Evolutionary conservation across 2,888 invertebrate species (phyloP).

Genomic region (Mesopsocus fuscifrons): DNA sequence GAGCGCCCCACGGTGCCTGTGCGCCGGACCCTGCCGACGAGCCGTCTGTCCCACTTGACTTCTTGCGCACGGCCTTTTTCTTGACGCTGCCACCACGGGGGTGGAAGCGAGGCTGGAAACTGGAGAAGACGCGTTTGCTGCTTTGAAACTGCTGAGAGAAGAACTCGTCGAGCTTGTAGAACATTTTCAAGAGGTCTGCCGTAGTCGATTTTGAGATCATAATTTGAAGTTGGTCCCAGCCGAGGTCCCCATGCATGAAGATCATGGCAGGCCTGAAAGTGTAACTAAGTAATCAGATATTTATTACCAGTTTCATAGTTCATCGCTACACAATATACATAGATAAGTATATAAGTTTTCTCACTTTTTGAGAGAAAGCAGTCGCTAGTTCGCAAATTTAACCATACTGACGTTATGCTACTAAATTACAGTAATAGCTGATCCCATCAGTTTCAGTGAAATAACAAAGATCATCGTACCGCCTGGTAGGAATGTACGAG

Average conservation of each 20-base stretch:
- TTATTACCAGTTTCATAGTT: no score
- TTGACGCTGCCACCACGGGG: constrained; percentile 10
- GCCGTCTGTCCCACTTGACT: constrained; percentile 13
- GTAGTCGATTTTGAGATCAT: constrained; percentile 95
- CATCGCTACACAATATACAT: no score
- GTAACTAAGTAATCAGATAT: no score
- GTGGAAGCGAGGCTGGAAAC: constrained; percentile 34
- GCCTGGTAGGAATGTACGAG: constrained; percentile 40
- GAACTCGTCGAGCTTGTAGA: constrained; percentile 89
- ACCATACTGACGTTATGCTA: no score
- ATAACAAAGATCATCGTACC: no score
- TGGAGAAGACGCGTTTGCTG: constrained; percentile 78
- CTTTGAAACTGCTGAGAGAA: constrained; percentile 96
- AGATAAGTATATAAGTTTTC: no score
- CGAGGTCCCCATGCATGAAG: constrained; percentile 77
- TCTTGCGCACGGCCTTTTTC: constrained; percentile 12
- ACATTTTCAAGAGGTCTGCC: constrained; percentile 92
- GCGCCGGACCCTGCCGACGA: constrained; percentile 11
- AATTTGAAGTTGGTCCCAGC: constrained; percentile 92
- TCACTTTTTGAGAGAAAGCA: no score
- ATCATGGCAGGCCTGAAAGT: constrained; percentile 59
- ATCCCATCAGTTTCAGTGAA: no score
- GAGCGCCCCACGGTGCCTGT: constrained; percentile 22
- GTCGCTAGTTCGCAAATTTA: no score
- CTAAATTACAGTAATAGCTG: no score